Percentiles rank a stretch among this genome's conserved stretches.
Conservation (phyloP, 2,113 vertebrate genomes). For the Sceloporus tristichus region DNA sequence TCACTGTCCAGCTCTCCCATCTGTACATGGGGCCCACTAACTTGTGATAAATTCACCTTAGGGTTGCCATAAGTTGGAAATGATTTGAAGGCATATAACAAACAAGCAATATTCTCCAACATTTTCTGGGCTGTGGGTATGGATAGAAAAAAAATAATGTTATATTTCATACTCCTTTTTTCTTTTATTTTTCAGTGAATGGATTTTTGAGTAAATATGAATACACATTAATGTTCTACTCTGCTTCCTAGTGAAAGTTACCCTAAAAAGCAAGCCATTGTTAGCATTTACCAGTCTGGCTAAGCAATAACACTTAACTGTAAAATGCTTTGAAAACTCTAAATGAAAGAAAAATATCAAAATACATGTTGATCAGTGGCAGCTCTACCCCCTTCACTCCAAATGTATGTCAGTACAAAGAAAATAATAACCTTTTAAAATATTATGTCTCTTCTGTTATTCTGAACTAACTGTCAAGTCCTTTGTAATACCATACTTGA, state of each 20-base stretch:
- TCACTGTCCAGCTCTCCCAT: too few relatives aligned
- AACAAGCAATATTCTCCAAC: neutral
- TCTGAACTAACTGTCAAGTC: constrained; percentile 8
- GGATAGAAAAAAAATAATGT: neutral
- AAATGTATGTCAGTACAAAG: constrained; percentile 22
- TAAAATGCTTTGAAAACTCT: constrained; percentile 26
- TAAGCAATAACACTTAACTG: neutral
- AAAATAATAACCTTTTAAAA: constrained; percentile 8
- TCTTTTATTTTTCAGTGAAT: neutral
- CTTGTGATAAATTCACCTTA: too few relatives aligned
- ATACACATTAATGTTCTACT: neutral
- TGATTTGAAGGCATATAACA: too few relatives aligned
- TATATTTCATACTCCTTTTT: neutral
- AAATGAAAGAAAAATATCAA: neutral
- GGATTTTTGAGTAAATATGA: neutral
- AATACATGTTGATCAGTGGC: neutral
- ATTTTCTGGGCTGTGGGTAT: neutral
- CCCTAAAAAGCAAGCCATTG: neutral
- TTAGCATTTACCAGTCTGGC: neutral
- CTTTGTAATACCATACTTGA: constrained; percentile 18
- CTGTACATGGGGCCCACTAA: too few relatives aligned
- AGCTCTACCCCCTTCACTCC: neutral
- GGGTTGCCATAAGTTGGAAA: too few relatives aligned
- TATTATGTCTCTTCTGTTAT: constrained; percentile 19
- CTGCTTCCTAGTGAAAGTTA: neutral